Evolutionary conservation across 2,113 vertebrate genomes (phyloP).

Genomic region (Saguinus imperator): DNA sequence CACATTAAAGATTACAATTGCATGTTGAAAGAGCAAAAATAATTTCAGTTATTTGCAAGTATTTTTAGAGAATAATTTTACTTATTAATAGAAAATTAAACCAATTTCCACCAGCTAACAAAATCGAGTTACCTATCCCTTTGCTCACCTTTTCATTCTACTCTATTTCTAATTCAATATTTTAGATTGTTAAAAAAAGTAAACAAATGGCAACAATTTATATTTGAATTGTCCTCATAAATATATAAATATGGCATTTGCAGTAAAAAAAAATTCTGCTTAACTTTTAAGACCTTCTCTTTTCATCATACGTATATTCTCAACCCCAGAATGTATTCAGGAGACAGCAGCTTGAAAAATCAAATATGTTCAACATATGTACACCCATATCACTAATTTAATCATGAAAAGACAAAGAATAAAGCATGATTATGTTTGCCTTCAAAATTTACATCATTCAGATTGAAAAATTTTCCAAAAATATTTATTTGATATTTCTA

Average conservation of each 20-base stretch:
- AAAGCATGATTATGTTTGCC: not conserved
- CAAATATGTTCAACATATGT: not conserved
- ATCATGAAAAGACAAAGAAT: not conserved
- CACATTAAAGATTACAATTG: not conserved
- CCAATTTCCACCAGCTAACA: not conserved
- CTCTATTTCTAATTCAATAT: not conserved
- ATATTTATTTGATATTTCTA: not conserved
- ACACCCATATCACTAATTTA: not conserved
- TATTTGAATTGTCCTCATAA: not conserved
- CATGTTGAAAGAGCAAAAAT: not conserved
- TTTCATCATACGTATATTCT: not conserved
- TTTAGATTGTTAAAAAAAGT: not conserved
- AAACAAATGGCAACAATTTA: not conserved
- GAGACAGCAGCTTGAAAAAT: not conserved
- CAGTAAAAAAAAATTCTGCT: not conserved
- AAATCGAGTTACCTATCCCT: not conserved
- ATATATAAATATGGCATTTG: not conserved
- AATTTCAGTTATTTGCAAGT: not conserved
- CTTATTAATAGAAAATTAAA: slow-evolving; percentile 30
- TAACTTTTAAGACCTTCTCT: not conserved
- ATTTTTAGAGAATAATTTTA: not conserved
- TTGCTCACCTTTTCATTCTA: not conserved
- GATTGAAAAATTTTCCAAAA: not conserved
- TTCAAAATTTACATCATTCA: not conserved
- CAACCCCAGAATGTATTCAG: not conserved